phyloP scores from a whole-genome alignment of 1,140 invertebrate species.

The Drosophila kikkawai region DNA sequence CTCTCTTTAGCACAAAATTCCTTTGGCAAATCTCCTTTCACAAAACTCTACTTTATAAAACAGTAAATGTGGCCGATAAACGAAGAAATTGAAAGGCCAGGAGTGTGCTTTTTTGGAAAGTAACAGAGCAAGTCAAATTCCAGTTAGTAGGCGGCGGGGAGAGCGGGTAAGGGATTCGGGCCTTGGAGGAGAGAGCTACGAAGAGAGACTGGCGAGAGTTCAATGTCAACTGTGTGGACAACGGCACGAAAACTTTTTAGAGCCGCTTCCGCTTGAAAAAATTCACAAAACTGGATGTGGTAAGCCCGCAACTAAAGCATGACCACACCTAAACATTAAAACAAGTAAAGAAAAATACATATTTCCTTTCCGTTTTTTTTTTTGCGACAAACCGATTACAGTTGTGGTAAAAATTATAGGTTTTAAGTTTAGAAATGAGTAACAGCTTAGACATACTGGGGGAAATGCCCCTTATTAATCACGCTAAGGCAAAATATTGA shows the following conservation, averaged over 20 bases:
- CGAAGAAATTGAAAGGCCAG: slow-evolving; percentile 75
- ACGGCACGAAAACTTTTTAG: slow-evolving; percentile 51
- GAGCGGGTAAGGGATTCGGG: slow-evolving; percentile 6
- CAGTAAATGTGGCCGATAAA: slow-evolving; percentile 55
- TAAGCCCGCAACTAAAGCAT: slow-evolving; percentile 65
- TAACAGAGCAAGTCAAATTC: slow-evolving; percentile 54
- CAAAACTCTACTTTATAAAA: slow-evolving; percentile 28
- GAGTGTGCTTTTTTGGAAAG: slow-evolving; percentile 72
- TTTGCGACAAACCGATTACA: slow-evolving; percentile 26
- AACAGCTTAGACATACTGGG: background rate
- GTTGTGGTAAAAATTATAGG: slow-evolving; percentile 3
- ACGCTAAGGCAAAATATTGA: no score
- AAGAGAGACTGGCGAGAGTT: slow-evolving; percentile 56
- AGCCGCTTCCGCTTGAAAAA: slow-evolving; percentile 59
- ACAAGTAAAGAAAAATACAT: slow-evolving; percentile 56
- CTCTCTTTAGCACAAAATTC: background rate
- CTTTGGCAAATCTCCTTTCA: slow-evolving; percentile 31
- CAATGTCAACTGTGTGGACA: slow-evolving; percentile 75
- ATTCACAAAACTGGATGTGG: slow-evolving; percentile 43
- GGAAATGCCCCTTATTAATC: background rate
- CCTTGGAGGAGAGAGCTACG: slow-evolving; percentile 14
- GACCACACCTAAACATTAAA: slow-evolving; percentile 79
- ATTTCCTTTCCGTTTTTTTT: slow-evolving; percentile 37
- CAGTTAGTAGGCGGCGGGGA: slow-evolving; percentile 16
- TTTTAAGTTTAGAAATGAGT: no score